Base-by-base conservation (phyloP, 2,113 vertebrate genomes). In the Corvus hawaiiensis region DNA sequence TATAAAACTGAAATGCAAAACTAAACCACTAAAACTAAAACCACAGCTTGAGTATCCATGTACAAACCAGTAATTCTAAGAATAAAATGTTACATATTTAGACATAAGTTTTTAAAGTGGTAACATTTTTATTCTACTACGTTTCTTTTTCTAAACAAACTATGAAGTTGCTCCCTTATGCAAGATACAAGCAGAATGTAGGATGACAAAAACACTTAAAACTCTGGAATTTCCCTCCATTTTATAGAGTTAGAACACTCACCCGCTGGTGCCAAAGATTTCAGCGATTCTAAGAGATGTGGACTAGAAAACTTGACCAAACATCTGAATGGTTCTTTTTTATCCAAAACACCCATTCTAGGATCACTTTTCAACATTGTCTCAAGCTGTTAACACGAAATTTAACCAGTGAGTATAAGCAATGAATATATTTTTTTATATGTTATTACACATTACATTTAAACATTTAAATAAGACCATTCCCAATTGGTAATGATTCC, bases 281-380 rank as follows among this genome's bases (percentile, higher is more conserved):
- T 98, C 58, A 99, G 71, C 1, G 99, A 99, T 93, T 99, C 99
- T 81, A 99, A 96, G 58, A 99, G 98, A 96, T 99, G 98, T 10
- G 97, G 98, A 96, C 99, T 99, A 39, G 98, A 97, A 98, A 99
- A 99, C 93, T 98, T 99, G 52, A 99, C 97, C 41, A 98, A 87
- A 92, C 99, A 99, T 97, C 97, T 98, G 95, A 99, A 99, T 11
- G 98, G 98, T 56, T 99, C 97, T 22, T 97, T 96, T 58, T 97
- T 97, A 27, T 97, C 87, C 93, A 99, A 96, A 81, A 97, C 97
- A 54, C 89, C 61, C 56, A 96, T 94, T 52, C 92, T 89, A 59
- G 97, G 87, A 91, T 98, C 98, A 82, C 97, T 96, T 98, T 90
- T 98, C 97, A 99, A 99, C 96, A 97, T 98, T 0, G 99, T 99